Base-by-base conservation (phyloP, 2,113 vertebrate genomes). In the Apodemus speciosus region DNA sequence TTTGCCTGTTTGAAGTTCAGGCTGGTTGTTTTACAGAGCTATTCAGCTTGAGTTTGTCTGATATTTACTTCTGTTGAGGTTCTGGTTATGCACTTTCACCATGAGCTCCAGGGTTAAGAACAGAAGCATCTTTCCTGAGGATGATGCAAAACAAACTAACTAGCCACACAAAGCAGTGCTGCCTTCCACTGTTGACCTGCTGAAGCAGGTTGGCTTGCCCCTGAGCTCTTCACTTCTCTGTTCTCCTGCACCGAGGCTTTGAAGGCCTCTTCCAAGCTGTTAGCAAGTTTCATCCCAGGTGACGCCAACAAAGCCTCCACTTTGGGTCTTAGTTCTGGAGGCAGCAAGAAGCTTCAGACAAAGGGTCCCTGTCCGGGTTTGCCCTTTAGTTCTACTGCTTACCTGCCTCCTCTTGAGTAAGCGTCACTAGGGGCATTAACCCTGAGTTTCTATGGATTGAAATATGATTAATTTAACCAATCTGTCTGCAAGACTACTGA, bases 381-480 rank as follows among this genome's bases (percentile, higher is more conserved):
- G 64, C 43, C 69, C 56, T 66, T 49, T 75, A 32, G 14, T 73
- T 53, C 71, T 85, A 1, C 83, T 66, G 9, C 46, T 53, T 62
- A 38, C 7, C 14, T 79, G 35, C 38, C 64, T 56, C 66, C 58
- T 62, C 86, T 79, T 79, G 38, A 10, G 14, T 40, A 60, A 56
- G 43, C 91, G 77, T 80, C 72, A 4, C 56, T 75, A 35, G 14
- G 43, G 46, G 40, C 53, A 46, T 51, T 68, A 9, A 58, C 49
- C 60, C 81, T 89, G 46, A 53, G 21, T 88, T 88, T 90, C 84
- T 53, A 18, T 58, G 32, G 38, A 51, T 53, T 53, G 16, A 27
- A 62, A 69, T 46, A 86, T 77, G 13, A 14, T 86, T 68, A 60
- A 94, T 79, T 83, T 68, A 92, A 87, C 66, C 66, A 76, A 16